Percentiles rank a stretch among this genome's conserved stretches.
These are phyloP conservation scores for Zonotrichia albicollis DNA, from an alignment of 2,797 vertebrate species.

Conservation along the genomic window DNA sequence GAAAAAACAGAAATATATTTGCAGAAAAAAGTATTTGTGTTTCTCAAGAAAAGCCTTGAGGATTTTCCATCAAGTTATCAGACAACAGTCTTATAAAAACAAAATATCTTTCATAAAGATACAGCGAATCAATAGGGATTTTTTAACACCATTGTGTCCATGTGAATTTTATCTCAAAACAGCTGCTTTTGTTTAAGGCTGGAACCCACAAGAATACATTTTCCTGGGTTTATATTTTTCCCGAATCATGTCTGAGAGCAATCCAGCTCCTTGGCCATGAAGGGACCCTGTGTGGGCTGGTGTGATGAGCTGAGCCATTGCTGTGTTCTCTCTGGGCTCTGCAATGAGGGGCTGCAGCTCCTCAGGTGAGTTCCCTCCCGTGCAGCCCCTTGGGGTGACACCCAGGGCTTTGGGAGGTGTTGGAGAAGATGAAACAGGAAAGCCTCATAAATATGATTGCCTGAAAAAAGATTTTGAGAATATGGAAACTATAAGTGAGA, in stretches of 20 bases:
- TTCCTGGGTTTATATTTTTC: not conserved
- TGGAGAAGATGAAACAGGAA: too few relatives aligned
- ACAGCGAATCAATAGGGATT: not conserved
- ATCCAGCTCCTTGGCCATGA: not conserved
- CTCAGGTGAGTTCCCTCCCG: accelerated
- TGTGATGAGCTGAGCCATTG: not conserved
- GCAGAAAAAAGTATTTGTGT: not conserved
- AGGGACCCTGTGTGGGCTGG: accelerated
- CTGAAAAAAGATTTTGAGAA: too few relatives aligned
- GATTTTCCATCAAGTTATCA: not conserved
- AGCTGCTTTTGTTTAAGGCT: not conserved
- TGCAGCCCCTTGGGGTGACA: not conserved
- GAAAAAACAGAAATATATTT: not conserved
- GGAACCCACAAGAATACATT: not conserved
- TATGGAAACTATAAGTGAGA: too few relatives aligned
- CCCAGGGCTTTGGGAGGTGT: too few relatives aligned
- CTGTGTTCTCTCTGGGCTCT: not conserved
- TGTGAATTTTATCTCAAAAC: not conserved
- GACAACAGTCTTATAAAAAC: not conserved
- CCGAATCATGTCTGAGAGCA: not conserved
- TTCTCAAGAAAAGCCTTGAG: not conserved
- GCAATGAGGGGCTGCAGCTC: not conserved
- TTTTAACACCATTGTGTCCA: not conserved
- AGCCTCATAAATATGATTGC: too few relatives aligned
- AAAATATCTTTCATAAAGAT: not conserved